These are phyloP conservation scores for Sebastes glaucus DNA, from an alignment of 2,797 vertebrate species.

Conservation along the genomic window DNA sequence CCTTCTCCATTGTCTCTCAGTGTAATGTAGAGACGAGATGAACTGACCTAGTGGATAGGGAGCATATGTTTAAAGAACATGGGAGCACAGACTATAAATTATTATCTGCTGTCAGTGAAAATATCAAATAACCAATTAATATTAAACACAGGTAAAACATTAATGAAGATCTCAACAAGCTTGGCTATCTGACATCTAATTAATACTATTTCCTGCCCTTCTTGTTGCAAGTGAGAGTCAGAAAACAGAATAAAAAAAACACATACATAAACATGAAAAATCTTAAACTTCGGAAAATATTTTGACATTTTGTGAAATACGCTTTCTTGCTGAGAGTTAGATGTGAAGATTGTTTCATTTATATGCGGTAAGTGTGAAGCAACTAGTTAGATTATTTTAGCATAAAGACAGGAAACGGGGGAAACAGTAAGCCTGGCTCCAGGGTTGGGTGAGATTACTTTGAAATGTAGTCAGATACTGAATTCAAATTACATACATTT, in stretches of 20 bases:
- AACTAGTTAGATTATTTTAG: not conserved
- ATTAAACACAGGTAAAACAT: not conserved
- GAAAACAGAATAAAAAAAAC: not conserved
- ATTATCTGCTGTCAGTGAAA: conserved; percentile 30
- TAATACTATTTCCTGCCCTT: not conserved
- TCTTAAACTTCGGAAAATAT: not conserved
- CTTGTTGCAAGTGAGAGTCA: not conserved
- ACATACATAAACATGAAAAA: not conserved
- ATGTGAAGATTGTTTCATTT: not conserved
- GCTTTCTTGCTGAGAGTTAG: not conserved
- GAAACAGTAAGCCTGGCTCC: not conserved
- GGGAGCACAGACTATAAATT: not conserved
- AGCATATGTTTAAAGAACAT: conserved; percentile 28
- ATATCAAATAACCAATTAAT: conserved; percentile 35
- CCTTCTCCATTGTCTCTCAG: conserved; percentile 35
- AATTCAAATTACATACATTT: not conserved
- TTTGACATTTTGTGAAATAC: not conserved
- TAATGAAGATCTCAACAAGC: not conserved
- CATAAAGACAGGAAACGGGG: not conserved
- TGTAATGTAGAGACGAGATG: conserved; percentile 41
- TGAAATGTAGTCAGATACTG: not conserved
- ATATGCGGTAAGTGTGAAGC: not conserved
- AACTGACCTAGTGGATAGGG: conserved; percentile 26
- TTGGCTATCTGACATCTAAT: not conserved
- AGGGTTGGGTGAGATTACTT: not conserved